Base-by-base conservation (phyloP, 23 tunicate genomes). In the Aplidium turbinatum region DNA sequence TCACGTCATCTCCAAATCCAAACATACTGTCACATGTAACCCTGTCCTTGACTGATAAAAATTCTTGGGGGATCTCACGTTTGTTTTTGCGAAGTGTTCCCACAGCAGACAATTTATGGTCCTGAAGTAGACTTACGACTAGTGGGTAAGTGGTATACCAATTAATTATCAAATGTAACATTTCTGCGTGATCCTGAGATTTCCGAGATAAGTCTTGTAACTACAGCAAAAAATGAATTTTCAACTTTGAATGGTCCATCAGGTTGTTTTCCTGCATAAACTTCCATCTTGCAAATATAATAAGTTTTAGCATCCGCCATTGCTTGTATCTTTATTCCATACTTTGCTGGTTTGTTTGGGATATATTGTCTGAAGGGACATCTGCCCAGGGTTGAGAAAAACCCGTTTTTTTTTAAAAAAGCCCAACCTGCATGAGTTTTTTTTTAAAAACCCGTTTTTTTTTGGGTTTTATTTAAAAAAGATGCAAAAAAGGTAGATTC, bases 131-230 rank as follows among this genome's bases (percentile, higher is more conserved):
- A 11, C 24, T 11, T 62, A 11, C 68, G 24, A 62, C 68, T 29
- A 25, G 38, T 27, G 68, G 36, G 22, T 6, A 25, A 23, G 9
- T 62, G 36, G 68, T 23, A 62, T 62, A 62, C 36, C 68, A 62
- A 29, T n/a, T n/a, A n/a, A n/a, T 62, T 30, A 62, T 62, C 68
- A 62, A 62, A 62, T 62, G 68, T 62, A 6, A 62, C 38, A 62
- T 62, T 62, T n/a, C 61, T 16, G n/a, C 19, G 61, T 24, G 21
- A 54, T 20, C 22, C 22, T 16, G 22, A 54, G 61, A 54, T 20
- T 21, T 54, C 21, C 6, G 61, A 54, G 19, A n/a, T 54, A 54
- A 54, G 61, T 54, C 61, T 54, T 54, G 61, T 54, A 6, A 54
- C 61, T 24, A 54, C 61, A n/a, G 61, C 22, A 21, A 16, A 20